Evolutionary conservation across 1,140 invertebrate genomes (phyloP), one percentile per base, ranked within the genome.

Genomic region (Liolophura sinensis): DNA sequence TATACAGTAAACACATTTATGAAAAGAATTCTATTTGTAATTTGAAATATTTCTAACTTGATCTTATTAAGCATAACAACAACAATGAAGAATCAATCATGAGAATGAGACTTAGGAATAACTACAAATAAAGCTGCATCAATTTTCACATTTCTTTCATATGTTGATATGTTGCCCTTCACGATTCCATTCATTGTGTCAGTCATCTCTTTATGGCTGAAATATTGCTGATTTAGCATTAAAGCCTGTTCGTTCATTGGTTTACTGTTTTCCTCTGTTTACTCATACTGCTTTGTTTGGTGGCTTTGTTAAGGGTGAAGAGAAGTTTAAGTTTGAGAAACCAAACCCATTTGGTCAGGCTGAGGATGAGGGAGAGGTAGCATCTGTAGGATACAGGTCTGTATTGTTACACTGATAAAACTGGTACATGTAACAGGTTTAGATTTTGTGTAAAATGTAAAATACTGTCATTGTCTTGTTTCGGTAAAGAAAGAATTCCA

Each of bases 321-420:
- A 94, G 0, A 91, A 93, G 66, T 92, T 90, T 82, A 93, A 94
- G 78, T 97, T 98, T 85, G 91, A 93, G 0, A 92, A 98, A 73
- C 79, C 89, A 0, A 99, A 98, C 87, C 96, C 97, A 0, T 99
- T 98, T 78, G 90, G 96, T 56, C 93, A 96, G 73, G 83, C 85
- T 52, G 95, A 97, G 56, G 79, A 85, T 24, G 78, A 74, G 7
- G 85, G 65, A 47, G 93, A 97, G 83, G 91, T 97, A 16, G 96
- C 96, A 0, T 97, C 94, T 58, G 95, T 99, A 4, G 95, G 92
- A 31, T 98, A 98, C 84, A 91, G 95, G 76, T 85, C 75, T 62
- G 60, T 56, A 18, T 20, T 46, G 18, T 61, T 73, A 95, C 92
- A 60, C 93, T 40, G 31, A 3, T 40, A 40, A 40, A 40, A 40